Evolutionary conservation across 2,888 invertebrate genomes (phyloP), one percentile per base, ranked within the genome.

Genomic region (Arrhopalites spinosus): DNA sequence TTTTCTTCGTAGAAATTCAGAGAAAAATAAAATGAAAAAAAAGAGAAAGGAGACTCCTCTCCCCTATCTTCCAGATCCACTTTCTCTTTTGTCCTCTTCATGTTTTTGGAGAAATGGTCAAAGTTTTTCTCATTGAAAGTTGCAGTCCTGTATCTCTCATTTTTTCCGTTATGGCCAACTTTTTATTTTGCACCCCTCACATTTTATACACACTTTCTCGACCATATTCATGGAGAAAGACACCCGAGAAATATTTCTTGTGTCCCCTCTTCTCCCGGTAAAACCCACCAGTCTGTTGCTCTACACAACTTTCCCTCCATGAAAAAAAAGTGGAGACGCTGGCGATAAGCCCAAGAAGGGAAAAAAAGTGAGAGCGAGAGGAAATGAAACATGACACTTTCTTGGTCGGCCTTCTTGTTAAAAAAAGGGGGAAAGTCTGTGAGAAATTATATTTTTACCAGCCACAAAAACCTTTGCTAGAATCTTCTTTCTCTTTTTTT

Each of bases 41-140:
- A 23, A 23, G 20, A 59, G 13, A 23, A 59, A 59, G 59, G 13
- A 59, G 59, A 20, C 7, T 17, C 17, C 36, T 7, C 7, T 2
- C 20, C 17, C 50, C 20, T 50, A 25, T 63, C 30, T n/a, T 63
- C 23, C 15, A 8, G 64, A n/a, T 63, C n/a, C 29, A 11, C n/a
- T 63, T 29, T 63, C 29, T 63, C n/a, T 59, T 23, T 59, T 13
- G 11, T 15, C 1, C n/a, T n/a, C 29, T 30, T n/a, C 3, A 13
- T 23, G 36, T 66, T 36, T 66, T 30, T 30, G 36, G 30, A 30
- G 13, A 66, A 66, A 66, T 66, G 66, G 66, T 66, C 66, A 66
- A 66, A 66, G 66, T 66, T 66, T 66, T 66, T 43, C 30, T 43
- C 43, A 66, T 66, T 66, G 43, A 66, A 66, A 66, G 43, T 66